phyloP scores from a whole-genome alignment of 2,113 vertebrate species.

The Trachemys scripta region DNA sequence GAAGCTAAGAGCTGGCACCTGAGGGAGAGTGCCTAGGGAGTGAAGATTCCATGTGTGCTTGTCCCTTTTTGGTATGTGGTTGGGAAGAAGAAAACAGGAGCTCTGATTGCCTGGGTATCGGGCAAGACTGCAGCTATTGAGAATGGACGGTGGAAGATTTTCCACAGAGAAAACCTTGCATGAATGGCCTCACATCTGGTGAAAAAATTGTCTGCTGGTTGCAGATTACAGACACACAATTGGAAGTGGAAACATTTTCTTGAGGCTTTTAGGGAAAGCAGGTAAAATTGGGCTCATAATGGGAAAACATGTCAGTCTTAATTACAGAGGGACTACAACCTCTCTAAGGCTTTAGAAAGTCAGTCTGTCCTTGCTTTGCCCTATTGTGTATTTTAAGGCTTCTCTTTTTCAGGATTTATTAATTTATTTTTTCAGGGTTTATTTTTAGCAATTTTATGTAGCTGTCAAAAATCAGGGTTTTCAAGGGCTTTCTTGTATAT shows the following conservation, averaged over 20 bases:
- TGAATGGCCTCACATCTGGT: neutral
- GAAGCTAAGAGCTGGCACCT: neutral
- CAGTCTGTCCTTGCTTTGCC: fast-evolving
- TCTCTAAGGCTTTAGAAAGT: neutral
- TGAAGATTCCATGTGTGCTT: neutral
- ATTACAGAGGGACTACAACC: neutral
- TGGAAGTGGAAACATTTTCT: neutral
- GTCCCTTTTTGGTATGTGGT: neutral
- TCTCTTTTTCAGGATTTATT: too few species aligned
- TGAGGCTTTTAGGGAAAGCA: neutral
- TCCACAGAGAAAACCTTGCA: neutral
- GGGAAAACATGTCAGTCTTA: neutral
- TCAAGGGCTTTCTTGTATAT: neutral
- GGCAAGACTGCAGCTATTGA: neutral
- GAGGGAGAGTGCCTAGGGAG: neutral
- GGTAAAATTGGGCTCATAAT: neutral
- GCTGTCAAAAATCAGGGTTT: neutral
- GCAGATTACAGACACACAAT: neutral
- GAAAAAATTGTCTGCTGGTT: neutral
- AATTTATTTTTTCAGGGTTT: too few species aligned
- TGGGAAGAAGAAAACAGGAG: neutral
- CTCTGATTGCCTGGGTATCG: neutral
- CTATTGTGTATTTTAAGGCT: neutral
- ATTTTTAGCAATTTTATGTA: neutral
- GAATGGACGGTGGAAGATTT: neutral